Base-by-base conservation (phyloP, 2,888 invertebrate species). In the Drosophila mimetica region DNA sequence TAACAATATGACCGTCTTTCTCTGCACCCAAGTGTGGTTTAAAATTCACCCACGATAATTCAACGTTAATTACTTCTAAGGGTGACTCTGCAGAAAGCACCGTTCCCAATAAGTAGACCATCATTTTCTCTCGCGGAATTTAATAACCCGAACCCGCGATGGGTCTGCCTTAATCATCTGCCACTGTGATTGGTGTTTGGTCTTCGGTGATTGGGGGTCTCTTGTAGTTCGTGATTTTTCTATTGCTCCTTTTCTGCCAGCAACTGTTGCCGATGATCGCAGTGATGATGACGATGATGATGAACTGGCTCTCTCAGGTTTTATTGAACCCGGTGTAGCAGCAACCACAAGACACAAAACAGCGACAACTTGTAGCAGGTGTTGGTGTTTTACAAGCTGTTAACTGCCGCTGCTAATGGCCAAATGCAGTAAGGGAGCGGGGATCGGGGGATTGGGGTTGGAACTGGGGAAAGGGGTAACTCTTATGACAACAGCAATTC, bases 321-420 rank as follows among this genome's bases (percentile, higher is more conserved):
- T 74, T 81, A 86, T 81, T 81, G 87, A 81, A 81, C 87, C 80
- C 70, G 74, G 42, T 52, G 61, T 67, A 63, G 42, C 18, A 37
- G 42, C 20, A 52, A 13, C 51, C 53, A 11, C 34, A 59, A 46
- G 52, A 48, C 54, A 7, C 34, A 55, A 50, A 58, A 51, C 54
- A 74, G 67, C 54, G 42, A 46, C 36, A 59, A 70, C 55, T 77
- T 86, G 81, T 77, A 71, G 87, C 81, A 82, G 87, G 81, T 82
- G 87, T 77, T 76, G 60, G 76, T 82, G 87, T 80, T 86, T 86
- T 84, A 82, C 81, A 82, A 86, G 85, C 87, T 80, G 86, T 86
- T 81, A 81, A 81, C 80, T 86, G 86, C 80, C 64, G 70, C 85
- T 50, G 74, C 81, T 86, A 84, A 82, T 86, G 69, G 71, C 59